Conservation (phyloP, 2,888 invertebrate genomes). For the Pollenia labialis region DNA sequence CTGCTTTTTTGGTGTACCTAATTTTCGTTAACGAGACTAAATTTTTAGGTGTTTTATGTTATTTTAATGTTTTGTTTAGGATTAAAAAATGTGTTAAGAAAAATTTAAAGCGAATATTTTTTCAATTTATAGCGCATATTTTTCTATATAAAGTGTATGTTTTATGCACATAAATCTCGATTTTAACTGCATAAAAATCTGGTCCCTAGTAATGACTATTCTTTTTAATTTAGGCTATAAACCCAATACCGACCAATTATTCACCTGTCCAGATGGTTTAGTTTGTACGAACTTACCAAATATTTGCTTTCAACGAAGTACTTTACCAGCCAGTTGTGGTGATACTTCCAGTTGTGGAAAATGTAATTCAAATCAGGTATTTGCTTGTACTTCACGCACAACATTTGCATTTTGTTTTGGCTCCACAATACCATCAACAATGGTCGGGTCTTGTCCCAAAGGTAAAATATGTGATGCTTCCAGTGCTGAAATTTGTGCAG, state of each 20-base stretch:
- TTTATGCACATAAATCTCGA: too few species aligned
- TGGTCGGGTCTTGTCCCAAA: slow-evolving; percentile 78
- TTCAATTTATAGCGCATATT: too few species aligned
- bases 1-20: too few species aligned
- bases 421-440: slow-evolving; percentile 75
- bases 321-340: slow-evolving; percentile 79
- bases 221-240: slow-evolving; percentile 37
- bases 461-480: slow-evolving; percentile 79
- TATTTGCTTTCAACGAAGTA: slow-evolving; percentile 81
- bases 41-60: too few species aligned
- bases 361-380: slow-evolving; percentile 78
- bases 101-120: too few species aligned
- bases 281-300: slow-evolving; percentile 79
- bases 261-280: slow-evolving; percentile 79
- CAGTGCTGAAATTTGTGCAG: slow-evolving; percentile 77
- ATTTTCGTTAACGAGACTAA: too few species aligned
- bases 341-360: slow-evolving; percentile 79
- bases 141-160: too few species aligned
- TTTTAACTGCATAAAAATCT: too few species aligned
- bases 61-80: too few species aligned
- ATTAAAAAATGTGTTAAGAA: too few species aligned
- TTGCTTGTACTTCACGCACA: slow-evolving; percentile 79
- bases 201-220: neutral
- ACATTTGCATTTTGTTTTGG: slow-evolving; percentile 82
- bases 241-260: slow-evolving; percentile 77